Percentiles rank a stretch among this genome's conserved stretches.
Evolutionary conservation across 2,797 vertebrate genomes (phyloP).

Genomic region (Sandelia bainsii): DNA sequence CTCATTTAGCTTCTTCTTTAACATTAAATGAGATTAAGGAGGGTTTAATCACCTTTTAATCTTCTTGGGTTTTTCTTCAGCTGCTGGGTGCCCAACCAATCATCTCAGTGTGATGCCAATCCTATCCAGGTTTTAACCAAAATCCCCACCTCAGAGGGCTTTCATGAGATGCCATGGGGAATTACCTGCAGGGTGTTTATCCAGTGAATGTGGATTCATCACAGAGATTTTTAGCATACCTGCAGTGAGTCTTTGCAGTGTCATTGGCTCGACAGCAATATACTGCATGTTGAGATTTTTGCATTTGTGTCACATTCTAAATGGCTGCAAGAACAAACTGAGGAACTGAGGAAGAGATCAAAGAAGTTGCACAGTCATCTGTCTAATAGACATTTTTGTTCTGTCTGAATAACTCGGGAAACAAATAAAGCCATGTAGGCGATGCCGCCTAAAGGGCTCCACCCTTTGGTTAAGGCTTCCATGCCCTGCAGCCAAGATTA

Average conservation of each 20-base stretch:
- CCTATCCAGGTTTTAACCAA: constrained; percentile 35
- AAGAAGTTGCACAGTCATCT: constrained; percentile 15
- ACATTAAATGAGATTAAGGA: constrained; percentile 66
- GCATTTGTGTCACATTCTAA: constrained; percentile 17
- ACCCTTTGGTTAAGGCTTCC: constrained; percentile 38
- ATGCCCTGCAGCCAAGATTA: constrained; percentile 42
- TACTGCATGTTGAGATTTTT: constrained; percentile 12
- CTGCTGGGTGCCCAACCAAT: constrained; percentile 35
- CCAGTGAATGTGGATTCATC: constrained; percentile 9
- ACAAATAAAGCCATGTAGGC: constrained; percentile 47
- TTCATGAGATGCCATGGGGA: constrained; percentile 28
- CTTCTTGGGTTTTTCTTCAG: constrained; percentile 35
- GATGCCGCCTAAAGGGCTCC: constrained; percentile 22
- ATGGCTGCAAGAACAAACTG: constrained; percentile 20
- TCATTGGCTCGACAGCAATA: background rate
- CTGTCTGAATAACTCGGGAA: constrained; percentile 41
- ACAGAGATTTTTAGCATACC: background rate
- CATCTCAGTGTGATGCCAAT: constrained; percentile 29
- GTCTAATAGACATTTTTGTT: constrained; percentile 26
- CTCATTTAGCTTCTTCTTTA: constrained; percentile 57
- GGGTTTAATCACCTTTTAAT: constrained; percentile 66
- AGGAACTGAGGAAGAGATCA: constrained; percentile 3
- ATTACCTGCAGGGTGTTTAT: constrained; percentile 39
- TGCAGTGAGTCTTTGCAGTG: constrained; percentile 1
- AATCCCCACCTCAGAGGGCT: constrained; percentile 21